A percentile compares a stretch with the other conserved stretches of the same genome.
Evolutionary conservation across 2,797 vertebrate genomes (phyloP).

Genomic region (Chelidonichthys spinosus): DNA sequence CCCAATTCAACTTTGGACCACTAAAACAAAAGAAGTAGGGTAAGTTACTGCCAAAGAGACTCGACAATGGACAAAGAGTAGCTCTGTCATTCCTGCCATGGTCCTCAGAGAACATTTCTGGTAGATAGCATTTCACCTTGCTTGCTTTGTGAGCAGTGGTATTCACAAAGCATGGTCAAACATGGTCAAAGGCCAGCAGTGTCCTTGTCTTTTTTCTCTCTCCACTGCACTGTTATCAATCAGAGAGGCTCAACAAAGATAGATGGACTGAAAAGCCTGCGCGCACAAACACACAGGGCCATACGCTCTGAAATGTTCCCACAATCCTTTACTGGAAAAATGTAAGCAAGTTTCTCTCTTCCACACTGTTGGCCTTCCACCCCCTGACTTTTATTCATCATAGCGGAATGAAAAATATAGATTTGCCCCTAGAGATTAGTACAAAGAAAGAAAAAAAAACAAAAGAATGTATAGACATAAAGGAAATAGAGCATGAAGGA

Average conservation of each 20-base stretch:
- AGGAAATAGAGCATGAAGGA: slow-evolving; percentile 75
- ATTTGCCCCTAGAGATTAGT: slow-evolving; percentile 73
- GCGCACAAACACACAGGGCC: slow-evolving; percentile 17
- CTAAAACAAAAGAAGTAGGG: neutral
- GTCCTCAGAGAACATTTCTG: slow-evolving; percentile 16
- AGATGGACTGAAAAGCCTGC: slow-evolving; percentile 22
- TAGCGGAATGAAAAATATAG: slow-evolving; percentile 79
- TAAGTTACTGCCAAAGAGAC: neutral
- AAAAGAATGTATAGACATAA: slow-evolving; percentile 66
- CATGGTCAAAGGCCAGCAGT: slow-evolving; percentile 60
- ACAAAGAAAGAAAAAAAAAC: slow-evolving; percentile 53
- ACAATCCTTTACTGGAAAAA: slow-evolving; percentile 47
- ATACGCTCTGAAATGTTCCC: slow-evolving; percentile 28
- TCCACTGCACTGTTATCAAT: slow-evolving; percentile 57
- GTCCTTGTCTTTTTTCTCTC: slow-evolving; percentile 57
- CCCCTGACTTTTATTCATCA: slow-evolving; percentile 78
- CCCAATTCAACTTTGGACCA: neutral
- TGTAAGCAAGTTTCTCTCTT: slow-evolving; percentile 71
- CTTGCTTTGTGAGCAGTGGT: slow-evolving; percentile 49
- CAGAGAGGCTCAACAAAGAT: slow-evolving; percentile 45
- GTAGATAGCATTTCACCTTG: slow-evolving; percentile 24
- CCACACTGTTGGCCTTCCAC: slow-evolving; percentile 59
- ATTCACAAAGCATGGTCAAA: slow-evolving; percentile 57
- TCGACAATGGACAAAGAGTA: neutral
- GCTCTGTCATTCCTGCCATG: neutral